Evolutionary conservation across 2,888 invertebrate genomes (phyloP).

Genomic region (Habrosyne pyritoides): DNA sequence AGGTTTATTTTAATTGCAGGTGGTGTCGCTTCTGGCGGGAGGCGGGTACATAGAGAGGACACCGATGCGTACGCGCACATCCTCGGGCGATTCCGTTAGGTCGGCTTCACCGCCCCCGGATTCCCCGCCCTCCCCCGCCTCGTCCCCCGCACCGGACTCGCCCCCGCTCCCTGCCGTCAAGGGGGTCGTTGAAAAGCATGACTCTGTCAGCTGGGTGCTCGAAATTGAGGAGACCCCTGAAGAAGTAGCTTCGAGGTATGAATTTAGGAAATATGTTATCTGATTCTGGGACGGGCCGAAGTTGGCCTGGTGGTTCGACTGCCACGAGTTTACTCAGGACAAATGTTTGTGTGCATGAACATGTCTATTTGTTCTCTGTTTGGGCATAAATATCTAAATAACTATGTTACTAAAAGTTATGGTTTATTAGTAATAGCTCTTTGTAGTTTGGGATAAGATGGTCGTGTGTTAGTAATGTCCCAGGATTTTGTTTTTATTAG

Average conservation of each 20-base stretch:
- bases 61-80: slow-evolving; percentile 68
- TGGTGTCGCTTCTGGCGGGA: slow-evolving; percentile 72
- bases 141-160: slow-evolving; percentile 63
- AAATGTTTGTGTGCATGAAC: too few species aligned
- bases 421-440: too few species aligned
- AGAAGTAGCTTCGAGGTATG: slow-evolving; percentile 85
- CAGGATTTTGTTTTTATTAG: too few species aligned
- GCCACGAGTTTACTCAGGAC: too few species aligned
- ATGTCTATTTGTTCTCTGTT: too few species aligned
- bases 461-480: too few species aligned
- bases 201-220: slow-evolving; percentile 93
- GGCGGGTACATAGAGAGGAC: slow-evolving; percentile 71
- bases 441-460: too few species aligned
- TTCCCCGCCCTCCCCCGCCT: slow-evolving; percentile 64
- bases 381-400: too few species aligned
- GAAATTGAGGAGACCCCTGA: slow-evolving; percentile 91
- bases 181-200: slow-evolving; percentile 92
- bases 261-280: too few species aligned
- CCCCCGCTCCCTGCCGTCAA: slow-evolving; percentile 90
- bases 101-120: slow-evolving; percentile 70
- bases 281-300: too few species aligned
- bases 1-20: slow-evolving; percentile 59
- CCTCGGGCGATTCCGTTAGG: slow-evolving; percentile 68
- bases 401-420: too few species aligned
- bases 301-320: too few species aligned